A percentile compares a stretch with the other conserved stretches of the same genome.
Evolutionary conservation across 2,797 vertebrate species (phyloP).

Genomic region (Danio aesculapii): DNA sequence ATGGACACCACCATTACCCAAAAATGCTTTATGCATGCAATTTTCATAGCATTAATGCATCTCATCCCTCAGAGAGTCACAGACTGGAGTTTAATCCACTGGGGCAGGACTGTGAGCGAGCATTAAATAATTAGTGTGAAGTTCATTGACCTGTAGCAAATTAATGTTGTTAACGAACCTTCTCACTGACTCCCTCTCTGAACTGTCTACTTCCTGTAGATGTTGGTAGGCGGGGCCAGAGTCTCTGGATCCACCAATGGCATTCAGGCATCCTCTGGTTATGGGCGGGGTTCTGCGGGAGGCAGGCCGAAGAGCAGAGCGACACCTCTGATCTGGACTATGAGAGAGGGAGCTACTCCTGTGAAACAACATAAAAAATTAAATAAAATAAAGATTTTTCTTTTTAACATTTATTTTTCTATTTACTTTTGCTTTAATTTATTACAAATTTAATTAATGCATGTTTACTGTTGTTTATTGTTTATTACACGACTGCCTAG

Average conservation of each 20-base stretch:
- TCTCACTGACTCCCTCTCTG: slow-evolving; percentile 71
- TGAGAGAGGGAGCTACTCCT: slow-evolving; percentile 71
- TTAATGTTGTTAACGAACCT: slow-evolving; percentile 67
- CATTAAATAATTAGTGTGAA: slow-evolving; percentile 34
- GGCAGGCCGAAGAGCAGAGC: slow-evolving; percentile 65
- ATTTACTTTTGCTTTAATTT: neutral
- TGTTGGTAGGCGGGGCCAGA: slow-evolving; percentile 81
- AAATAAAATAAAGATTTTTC: neutral
- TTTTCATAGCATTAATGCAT: slow-evolving; percentile 28
- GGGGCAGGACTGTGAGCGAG: neutral
- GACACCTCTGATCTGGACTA: slow-evolving; percentile 69
- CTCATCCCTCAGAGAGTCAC: neutral
- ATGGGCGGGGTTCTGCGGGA: slow-evolving; percentile 73
- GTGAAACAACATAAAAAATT: neutral
- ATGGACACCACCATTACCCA: neutral
- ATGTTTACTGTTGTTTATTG: neutral
- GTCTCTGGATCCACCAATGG: slow-evolving; percentile 73
- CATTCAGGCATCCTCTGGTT: slow-evolving; percentile 72
- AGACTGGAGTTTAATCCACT: slow-evolving; percentile 4
- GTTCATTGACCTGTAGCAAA: slow-evolving; percentile 15
- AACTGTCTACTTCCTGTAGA: slow-evolving; percentile 76
- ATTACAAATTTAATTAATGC: neutral
- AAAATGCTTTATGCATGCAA: neutral
- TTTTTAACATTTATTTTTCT: neutral
- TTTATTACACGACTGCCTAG: no score